A percentile compares a stretch with the other conserved stretches of the same genome.
phyloP scores from a whole-genome alignment of 2,113 vertebrate genomes.

The Pao palembangensis region DNA sequence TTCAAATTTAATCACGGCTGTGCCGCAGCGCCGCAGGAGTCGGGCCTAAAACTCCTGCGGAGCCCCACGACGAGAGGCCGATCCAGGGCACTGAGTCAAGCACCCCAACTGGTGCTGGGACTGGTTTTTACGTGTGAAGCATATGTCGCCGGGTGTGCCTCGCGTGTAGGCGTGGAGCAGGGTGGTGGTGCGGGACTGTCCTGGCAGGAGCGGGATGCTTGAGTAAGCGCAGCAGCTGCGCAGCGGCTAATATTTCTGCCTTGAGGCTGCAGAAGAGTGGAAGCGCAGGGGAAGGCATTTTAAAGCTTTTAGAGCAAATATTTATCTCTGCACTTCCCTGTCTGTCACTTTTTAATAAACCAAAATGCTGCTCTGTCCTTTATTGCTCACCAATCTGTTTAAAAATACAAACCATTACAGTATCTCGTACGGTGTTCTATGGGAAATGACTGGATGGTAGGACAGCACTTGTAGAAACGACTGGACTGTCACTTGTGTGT shows the following conservation, averaged over 20 bases:
- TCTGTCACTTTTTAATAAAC: too few relatives aligned
- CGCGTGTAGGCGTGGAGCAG: background rate
- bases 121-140: conserved; percentile 8
- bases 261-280: background rate
- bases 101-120: conserved; percentile 41
- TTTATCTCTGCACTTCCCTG: too few relatives aligned
- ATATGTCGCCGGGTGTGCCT: conserved; percentile 63
- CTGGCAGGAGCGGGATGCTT: background rate
- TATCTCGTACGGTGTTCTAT: too few relatives aligned
- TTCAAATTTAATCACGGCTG: conserved; percentile 39
- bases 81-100: conserved; percentile 52
- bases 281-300: too few relatives aligned
- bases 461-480: too few relatives aligned
- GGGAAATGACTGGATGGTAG: too few relatives aligned
- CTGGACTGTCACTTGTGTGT: too few relatives aligned
- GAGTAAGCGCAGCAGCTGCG: conserved; percentile 63
- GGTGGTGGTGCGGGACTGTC: conserved; percentile 7
- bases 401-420: too few relatives aligned
- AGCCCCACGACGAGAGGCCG: conserved; percentile 10
- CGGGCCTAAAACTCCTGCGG: background rate
- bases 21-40: background rate
- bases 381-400: too few relatives aligned
- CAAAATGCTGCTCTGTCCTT: too few relatives aligned
- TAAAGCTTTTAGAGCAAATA: too few relatives aligned
- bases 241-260: background rate